A percentile compares a stretch with the other conserved stretches of the same genome.
Evolutionary conservation across 2,797 vertebrate species (phyloP).

Genomic region (Myiotriccus ornatus): DNA sequence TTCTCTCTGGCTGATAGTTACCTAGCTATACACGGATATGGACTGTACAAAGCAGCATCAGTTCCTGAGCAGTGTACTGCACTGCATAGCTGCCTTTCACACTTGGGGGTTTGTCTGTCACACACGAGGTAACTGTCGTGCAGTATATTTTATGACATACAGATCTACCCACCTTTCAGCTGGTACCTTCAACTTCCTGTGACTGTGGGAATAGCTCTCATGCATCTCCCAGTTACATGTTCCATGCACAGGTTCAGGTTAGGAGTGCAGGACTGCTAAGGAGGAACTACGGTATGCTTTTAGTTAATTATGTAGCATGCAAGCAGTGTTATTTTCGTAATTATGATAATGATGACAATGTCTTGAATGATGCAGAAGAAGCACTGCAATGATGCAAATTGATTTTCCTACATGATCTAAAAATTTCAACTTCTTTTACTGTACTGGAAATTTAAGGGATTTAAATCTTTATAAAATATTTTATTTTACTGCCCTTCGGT

Average conservation of each 20-base stretch:
- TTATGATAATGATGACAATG: background rate
- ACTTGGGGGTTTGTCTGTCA: background rate
- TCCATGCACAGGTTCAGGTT: background rate
- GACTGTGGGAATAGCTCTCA: background rate
- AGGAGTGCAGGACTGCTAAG: background rate
- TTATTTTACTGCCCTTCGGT: background rate
- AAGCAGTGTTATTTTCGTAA: background rate
- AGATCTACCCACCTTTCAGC: background rate
- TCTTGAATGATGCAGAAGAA: background rate
- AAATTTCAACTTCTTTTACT: background rate
- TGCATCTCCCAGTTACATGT: background rate
- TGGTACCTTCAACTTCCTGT: background rate
- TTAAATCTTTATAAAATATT: background rate
- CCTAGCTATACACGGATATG: rapidly evolving
- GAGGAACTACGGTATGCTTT: background rate
- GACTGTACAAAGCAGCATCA: background rate
- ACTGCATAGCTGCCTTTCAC: background rate
- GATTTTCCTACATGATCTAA: background rate
- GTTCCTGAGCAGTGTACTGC: background rate
- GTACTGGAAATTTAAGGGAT: background rate
- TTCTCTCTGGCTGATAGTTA: background rate
- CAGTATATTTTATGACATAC: background rate
- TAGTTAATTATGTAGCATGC: background rate
- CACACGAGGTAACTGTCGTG: no score
- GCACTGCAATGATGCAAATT: background rate